Conservation (phyloP, 2,797 vertebrate genomes). For the Sebastiscus tertius region DNA sequence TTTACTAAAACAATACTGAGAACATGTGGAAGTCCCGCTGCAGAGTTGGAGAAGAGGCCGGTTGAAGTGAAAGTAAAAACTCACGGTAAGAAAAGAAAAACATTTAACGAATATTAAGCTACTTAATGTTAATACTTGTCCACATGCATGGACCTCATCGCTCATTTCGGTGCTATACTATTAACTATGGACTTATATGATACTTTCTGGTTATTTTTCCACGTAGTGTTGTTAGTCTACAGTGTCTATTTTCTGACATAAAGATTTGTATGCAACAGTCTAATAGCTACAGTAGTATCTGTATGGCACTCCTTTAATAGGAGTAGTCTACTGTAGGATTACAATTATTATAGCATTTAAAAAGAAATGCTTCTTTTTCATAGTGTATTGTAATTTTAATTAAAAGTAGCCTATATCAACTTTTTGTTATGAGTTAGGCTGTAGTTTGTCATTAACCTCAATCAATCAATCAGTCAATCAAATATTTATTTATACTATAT, state of each 20-base stretch:
- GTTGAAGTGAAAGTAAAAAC: background rate
- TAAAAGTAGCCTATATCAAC: fast-evolving
- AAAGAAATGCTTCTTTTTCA: background rate
- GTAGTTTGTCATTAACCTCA: background rate
- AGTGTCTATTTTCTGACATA: background rate
- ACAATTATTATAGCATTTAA: background rate
- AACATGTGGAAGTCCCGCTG: background rate
- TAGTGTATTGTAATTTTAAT: background rate
- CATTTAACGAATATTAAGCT: background rate
- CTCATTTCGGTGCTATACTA: too few species aligned
- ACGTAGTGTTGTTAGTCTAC: background rate
- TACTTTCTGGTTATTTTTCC: background rate
- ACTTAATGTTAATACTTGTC: background rate
- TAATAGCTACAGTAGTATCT: background rate
- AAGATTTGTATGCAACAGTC: background rate
- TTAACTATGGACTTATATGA: background rate
- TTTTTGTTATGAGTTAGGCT: background rate
- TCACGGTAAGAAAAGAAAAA: conserved; percentile 51
- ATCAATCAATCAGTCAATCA: too few species aligned
- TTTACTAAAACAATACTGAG: background rate
- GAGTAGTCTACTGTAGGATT: background rate
- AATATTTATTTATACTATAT: too few species aligned
- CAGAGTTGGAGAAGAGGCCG: background rate
- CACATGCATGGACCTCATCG: background rate
- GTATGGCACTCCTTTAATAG: background rate